Evolutionary conservation across 2,888 invertebrate genomes (phyloP).

Genomic region (Drosophila lutescens): DNA sequence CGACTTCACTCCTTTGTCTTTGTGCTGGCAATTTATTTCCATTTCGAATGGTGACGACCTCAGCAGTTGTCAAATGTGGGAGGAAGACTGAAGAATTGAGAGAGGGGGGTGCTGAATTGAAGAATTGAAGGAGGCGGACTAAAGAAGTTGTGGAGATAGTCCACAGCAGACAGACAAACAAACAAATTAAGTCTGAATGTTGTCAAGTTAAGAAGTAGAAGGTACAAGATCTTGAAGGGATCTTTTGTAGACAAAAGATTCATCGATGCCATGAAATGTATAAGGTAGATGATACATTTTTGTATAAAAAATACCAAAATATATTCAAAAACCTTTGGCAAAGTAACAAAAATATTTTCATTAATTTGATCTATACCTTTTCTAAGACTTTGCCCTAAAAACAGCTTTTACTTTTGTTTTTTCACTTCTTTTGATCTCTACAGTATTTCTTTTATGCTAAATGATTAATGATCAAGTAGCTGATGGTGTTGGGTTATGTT

Average conservation of each 20-base stretch:
- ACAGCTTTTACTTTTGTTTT: background rate
- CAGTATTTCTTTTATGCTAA: background rate
- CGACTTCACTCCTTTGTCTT: constrained; percentile 22
- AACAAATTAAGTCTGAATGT: constrained; percentile 36
- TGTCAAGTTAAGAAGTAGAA: constrained; percentile 7
- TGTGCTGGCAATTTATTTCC: constrained; percentile 35
- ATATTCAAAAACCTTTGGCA: no score
- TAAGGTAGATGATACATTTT: no score
- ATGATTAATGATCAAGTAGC: constrained; percentile 35
- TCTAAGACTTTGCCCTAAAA: background rate
- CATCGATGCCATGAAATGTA: background rate
- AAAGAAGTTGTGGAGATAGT: constrained; percentile 10
- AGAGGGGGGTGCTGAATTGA: background rate
- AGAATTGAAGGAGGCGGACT: background rate
- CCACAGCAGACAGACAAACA: constrained; percentile 19
- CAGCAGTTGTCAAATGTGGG: constrained; percentile 33
- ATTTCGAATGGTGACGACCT: constrained; percentile 41
- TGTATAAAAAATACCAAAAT: no score
- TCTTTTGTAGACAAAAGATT: background rate
- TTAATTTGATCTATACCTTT: background rate
- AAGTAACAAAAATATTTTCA: background rate
- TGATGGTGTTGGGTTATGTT: constrained; percentile 17
- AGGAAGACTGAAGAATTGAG: constrained; percentile 20
- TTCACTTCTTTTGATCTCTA: constrained; percentile 5
- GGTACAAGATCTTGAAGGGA: background rate